Percentiles rank a stretch among this genome's conserved stretches.
Conservation (phyloP, 2,113 vertebrate species). For the Sylvietta virens region DNA sequence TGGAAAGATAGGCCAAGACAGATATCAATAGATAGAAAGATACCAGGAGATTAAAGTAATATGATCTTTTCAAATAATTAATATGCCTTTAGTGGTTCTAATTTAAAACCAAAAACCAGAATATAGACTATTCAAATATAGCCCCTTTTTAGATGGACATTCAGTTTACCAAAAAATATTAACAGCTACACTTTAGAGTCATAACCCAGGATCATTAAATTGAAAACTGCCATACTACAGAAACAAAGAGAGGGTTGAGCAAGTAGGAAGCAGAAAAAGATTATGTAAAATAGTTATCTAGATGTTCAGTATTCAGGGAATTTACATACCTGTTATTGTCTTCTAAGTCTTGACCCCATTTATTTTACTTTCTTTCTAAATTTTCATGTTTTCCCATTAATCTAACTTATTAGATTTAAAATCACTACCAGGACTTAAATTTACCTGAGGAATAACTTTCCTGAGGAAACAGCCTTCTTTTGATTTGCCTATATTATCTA, state of each 20-base stretch:
- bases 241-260: not conserved
- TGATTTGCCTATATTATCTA: not conserved
- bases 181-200: not conserved
- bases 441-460: not conserved
- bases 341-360: not conserved
- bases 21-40: not conserved
- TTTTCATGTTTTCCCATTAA: not conserved
- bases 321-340: not conserved
- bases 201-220: not conserved
- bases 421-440: not conserved
- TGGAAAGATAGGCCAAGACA: not conserved
- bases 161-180: not conserved
- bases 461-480: not conserved
- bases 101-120: not conserved
- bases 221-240: not conserved
- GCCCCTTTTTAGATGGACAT: not conserved
- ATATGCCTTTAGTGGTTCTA: not conserved
- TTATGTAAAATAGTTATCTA: not conserved
- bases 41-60: not conserved
- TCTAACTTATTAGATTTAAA: not conserved
- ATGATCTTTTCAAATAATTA: not conserved
- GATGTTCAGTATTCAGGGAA: not conserved
- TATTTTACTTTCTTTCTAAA: not conserved
- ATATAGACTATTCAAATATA: not conserved
- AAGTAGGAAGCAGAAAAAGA: not conserved